Base-by-base conservation (phyloP, 23 tunicate species). In the Ciona savignyi region DNA sequence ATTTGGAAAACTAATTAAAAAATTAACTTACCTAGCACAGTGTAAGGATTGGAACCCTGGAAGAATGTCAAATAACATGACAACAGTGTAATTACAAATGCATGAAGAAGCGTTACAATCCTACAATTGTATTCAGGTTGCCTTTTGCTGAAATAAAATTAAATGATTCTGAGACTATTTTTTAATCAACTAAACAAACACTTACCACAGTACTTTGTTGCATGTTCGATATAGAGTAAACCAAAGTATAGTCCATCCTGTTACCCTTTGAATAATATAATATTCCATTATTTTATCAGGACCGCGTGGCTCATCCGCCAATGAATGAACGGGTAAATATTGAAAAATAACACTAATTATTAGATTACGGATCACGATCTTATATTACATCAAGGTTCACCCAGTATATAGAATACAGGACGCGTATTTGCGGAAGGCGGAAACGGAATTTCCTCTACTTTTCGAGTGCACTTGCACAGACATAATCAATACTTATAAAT, bases 181-280 rank as follows among this genome's bases (percentile, higher is more conserved):
- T 4, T 63, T 25, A 25, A 9, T 11, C 26, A 11, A 49, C 20
- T 49, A 11, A 20, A 11, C 15, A 49, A 49, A 11, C 28, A 23
- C 26, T 63, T 63, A 63, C 67, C 24, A 9, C 23, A 63, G 22
- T 63, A 63, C 28, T 9, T 0, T 33, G 23, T 71, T 71, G 24
- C 51, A 35, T 19, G 82, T 27, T 51, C 78, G 64, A 30, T 85
- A 85, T n/a, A 76, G 65, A 27, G 84, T 72, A 66, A 63, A 78
- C 91, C 91, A 85, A 31, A 85, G 24, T 34, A 85, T 78, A 22
- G 78, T 65, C 91, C 91, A 85, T 65, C 91, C 91, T n/a, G 30
- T 15, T 15, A 73, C 75, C 66, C 65, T 64, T 35, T 72, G 71
- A 29, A 42, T 15, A 15, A 42, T 42, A 6, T 6, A 42, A n/a